Percentiles rank a stretch among this genome's conserved stretches.
Conservation (phyloP, 2,888 invertebrate species). For the Lottia gigantea region DNA sequence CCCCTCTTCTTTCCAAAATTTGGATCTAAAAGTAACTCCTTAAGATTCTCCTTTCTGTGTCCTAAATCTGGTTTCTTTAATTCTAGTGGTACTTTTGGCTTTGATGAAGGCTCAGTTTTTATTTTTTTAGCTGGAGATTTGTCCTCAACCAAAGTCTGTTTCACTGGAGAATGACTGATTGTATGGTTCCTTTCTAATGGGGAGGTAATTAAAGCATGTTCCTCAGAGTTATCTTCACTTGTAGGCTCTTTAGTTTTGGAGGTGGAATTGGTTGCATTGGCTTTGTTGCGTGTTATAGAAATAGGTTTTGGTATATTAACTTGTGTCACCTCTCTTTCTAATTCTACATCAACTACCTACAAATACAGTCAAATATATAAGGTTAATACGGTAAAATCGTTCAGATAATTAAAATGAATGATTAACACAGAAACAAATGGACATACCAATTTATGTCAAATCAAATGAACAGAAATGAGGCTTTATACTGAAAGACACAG, state of each 20-base stretch:
- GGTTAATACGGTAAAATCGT: too few relatives aligned
- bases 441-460: too few relatives aligned
- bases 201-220: not conserved
- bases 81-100: not conserved
- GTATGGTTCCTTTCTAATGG: not conserved
- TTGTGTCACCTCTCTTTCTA: conserved; percentile 40
- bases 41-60: too few relatives aligned
- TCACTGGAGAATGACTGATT: not conserved
- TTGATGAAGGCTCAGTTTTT: not conserved
- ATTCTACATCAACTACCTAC: conserved; percentile 55
- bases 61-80: too few relatives aligned
- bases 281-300: not conserved
- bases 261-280: not conserved
- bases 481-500: too few relatives aligned
- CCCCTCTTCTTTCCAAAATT: too few relatives aligned
- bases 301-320: conserved; percentile 9
- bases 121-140: not conserved
- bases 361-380: not conserved
- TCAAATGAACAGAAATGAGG: too few relatives aligned
- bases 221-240: not conserved
- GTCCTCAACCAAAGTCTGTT: not conserved
- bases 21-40: too few relatives aligned
- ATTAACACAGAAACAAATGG: too few relatives aligned
- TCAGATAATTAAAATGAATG: too few relatives aligned
- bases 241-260: not conserved